A percentile compares a stretch with the other conserved stretches of the same genome.
Conservation (phyloP, 1,140 invertebrate genomes). For the Drosophila sturtevanti region DNA sequence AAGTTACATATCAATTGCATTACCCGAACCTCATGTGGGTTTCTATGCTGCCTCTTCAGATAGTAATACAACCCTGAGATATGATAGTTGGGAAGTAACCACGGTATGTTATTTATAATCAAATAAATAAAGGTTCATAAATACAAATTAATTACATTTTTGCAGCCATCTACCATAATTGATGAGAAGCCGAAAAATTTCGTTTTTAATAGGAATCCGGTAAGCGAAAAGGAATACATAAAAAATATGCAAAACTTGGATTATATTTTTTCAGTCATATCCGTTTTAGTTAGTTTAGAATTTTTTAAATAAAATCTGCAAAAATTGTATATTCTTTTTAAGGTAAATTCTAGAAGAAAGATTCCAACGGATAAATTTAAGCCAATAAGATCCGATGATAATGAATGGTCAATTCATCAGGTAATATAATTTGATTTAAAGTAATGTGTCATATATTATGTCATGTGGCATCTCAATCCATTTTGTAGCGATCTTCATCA, state of each 20-base stretch:
- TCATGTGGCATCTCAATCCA: no score
- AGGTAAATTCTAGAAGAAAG: neutral
- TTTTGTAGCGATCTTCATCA: neutral
- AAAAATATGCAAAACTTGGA: no score
- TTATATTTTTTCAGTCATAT: no score
- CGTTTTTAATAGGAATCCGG: no score
- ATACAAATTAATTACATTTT: neutral
- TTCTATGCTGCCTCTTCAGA: neutral
- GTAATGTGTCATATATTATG: no score
- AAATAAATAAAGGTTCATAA: neutral
- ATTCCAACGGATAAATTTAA: neutral
- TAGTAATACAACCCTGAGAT: neutral
- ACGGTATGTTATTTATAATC: neutral
- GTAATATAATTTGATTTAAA: neutral
- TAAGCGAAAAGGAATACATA: neutral
- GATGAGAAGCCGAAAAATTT: no score
- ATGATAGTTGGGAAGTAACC: neutral
- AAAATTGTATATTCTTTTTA: neutral
- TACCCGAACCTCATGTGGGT: no score
- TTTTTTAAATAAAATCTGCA: neutral
- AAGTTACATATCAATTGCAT: no score
- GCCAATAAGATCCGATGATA: neutral
- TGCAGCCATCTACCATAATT: neutral
- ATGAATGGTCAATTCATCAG: neutral
- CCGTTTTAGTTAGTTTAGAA: no score